phyloP scores from a whole-genome alignment of 2,888 invertebrate genomes.

The Ophonus ardosiacus region DNA sequence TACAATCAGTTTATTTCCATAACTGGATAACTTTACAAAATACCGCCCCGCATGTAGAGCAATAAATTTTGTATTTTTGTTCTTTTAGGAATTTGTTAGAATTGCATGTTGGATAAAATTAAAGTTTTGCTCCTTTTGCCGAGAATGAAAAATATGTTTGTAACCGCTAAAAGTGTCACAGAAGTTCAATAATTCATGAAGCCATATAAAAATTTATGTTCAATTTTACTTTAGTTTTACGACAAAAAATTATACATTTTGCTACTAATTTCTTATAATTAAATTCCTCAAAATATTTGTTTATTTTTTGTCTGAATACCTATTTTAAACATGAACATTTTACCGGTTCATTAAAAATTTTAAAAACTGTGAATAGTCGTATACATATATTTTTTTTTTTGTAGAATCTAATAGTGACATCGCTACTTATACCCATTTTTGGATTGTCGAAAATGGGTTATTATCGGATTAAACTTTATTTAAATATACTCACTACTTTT shows the following conservation, averaged over 20 bases:
- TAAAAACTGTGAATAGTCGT: too few relatives aligned
- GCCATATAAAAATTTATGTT: not conserved
- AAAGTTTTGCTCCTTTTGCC: slow-evolving; percentile 8
- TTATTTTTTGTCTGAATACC: too few relatives aligned
- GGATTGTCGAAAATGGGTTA: too few relatives aligned
- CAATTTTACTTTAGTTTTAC: not conserved
- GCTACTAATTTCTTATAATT: too few relatives aligned
- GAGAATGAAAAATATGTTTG: slow-evolving; percentile 22
- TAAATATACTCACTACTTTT: too few relatives aligned
- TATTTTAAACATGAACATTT: too few relatives aligned
- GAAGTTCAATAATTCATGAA: not conserved
- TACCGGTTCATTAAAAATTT: too few relatives aligned
- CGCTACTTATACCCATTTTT: too few relatives aligned
- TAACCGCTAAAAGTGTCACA: slow-evolving; percentile 8
- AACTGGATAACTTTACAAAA: slow-evolving; percentile 33
- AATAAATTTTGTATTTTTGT: slow-evolving; percentile 10
- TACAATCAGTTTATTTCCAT: not conserved
- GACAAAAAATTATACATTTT: not conserved
- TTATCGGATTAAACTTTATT: too few relatives aligned
- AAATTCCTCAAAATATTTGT: too few relatives aligned
- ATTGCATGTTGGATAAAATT: slow-evolving; percentile 37
- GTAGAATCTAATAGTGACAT: too few relatives aligned
- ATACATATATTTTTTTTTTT: too few relatives aligned
- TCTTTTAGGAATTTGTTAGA: slow-evolving; percentile 34
- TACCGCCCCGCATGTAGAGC: slow-evolving; percentile 6